Base-by-base conservation (phyloP, 2,113 vertebrate species). In the Gasterosteus nipponicus region DNA sequence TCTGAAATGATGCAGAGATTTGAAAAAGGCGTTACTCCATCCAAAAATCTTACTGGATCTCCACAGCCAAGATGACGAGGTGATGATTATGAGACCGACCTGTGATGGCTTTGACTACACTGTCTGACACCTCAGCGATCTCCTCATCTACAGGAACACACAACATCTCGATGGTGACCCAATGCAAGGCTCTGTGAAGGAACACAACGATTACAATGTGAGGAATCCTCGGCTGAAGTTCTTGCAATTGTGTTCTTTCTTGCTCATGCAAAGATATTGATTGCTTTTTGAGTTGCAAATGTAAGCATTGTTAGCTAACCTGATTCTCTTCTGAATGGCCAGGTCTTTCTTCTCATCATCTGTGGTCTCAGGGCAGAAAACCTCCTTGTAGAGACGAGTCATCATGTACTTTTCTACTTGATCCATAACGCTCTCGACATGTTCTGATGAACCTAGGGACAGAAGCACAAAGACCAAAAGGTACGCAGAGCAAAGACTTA, bases 281-380 rank as follows among this genome's bases (percentile, higher is more conserved):
- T 35, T 1, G 41, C 14, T 4, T 18, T 22, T 10, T 46, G 2
- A 49, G 16, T 10, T 11, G 12, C 42, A 12, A 44, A 44, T 66
- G 11, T 3, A 18, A 22, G 26, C 38, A 31, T 19, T 15, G 38
- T 3, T 35, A 47, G n/a, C 77, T 2, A 12, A 99, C 98, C 97
- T 95, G 91, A 99, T 99, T 84, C 98, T 96, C 81, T 95, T 97
- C 54, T 98, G 98, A 73, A 97, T 94, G 65, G 93, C 93, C 64
- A 99, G 93, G 66, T 99, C 98, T 89, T 98, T 99, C 92, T 95
- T 97, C 92, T 99, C 97, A 67, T 99, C 98, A 22, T 99, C 97
- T 4, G 97, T 97, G 18, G 95, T 96, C 82, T 98, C 97, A 16
- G 98, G 98, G 87, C 98, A 99, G 91, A 99, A 99, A 42, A 96